Evolutionary conservation across 2,113 vertebrate species (phyloP), one percentile per base, ranked within the genome.

Genomic region (Datnioides undecimradiatus): DNA sequence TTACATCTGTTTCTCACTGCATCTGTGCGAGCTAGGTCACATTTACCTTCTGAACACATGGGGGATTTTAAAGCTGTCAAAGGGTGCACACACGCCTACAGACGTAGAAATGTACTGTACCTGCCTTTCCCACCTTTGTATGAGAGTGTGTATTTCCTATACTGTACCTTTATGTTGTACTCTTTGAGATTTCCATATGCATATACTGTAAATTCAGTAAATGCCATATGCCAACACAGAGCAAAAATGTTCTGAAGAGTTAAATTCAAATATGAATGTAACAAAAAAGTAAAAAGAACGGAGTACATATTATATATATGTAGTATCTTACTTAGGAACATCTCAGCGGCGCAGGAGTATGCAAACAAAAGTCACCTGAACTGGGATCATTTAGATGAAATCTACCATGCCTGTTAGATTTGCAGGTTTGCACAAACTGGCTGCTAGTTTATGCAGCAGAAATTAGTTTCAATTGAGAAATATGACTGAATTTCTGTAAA

Each of bases 11-110:
- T 74, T 59, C 23, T 72, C 41, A 51, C 29, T 48, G 46, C 29
- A 12, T 45, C 34, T 57, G 45, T 11, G n/a, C 13, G 23, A 41
- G 48, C 8, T 10, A 73, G 31, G 60, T 62, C 27, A 59, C 45
- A 2, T 58, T 79, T 55, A 38, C 45, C 8, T 70, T 43, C 66
- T 54, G 45, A 76, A 76, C 65, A 70, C 5, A n/a, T 60, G 4
- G 4, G 11, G 54, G 40, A 83, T 80, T 66, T 80, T 89, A 58
- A 46, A 73, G 60, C 68, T 68, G 49, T 52, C 65, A n/a, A 33
- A 34, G 17, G 51, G n/a, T 36, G 1, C 74, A 55, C 55, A 43
- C 23, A 13, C 41, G 25, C 25, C 55, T 9, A 41, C 17, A 0
- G 13, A 10, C 43, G 34, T 21, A 71, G 13, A 79, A 8, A 38